Evolutionary conservation across 2,888 invertebrate genomes (phyloP), one percentile per base, ranked within the genome.

Genomic region (Drosophila suboccidentalis): DNA sequence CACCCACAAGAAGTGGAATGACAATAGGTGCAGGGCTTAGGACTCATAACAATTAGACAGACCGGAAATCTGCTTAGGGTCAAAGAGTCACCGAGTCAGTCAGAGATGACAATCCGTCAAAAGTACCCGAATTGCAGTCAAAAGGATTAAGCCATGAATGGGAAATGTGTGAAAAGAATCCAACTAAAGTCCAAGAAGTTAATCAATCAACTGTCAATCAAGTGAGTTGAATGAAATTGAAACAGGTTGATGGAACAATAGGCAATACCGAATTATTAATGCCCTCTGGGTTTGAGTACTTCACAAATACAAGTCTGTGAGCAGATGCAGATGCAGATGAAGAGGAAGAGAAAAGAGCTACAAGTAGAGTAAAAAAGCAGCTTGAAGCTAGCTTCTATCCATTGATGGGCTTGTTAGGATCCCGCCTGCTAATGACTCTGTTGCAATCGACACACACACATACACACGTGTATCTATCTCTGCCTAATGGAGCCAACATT

Each of bases 161-260:
- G 66, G 69, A 58, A 74, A 79, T 82, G 72, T 77, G 80, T 88
- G 87, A 88, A 86, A 76, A 70, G 86, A 88, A 80, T 73, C 75
- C 71, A 69, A 72, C 72, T 70, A 50, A 73, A 71, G 61, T 71
- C 75, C 59, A 61, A 87, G 58, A 63, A 87, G 58, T 58, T 58
- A 89, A 87, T 87, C 89, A 89, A 87, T 87, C 83, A 78, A 85
- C 89, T 87, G 87, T 87, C 87, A 87, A 87, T 87, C 87, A 87
- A 57, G 73, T 58, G 22, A 43, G 15, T 74, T 87, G 86, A 87
- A 87, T 85, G 76, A 76, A 75, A 63, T 82, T 46, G 71, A 84
- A 81, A 73, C 87, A 88, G 84, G 84, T 83, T 84, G 65, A 38
- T 60, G 38, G 66, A 82, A 80, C 79, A 86, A 85, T 77, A 65